A percentile compares a stretch with the other conserved stretches of the same genome.
phyloP scores from a whole-genome alignment of 2,797 vertebrate genomes.

The Capromys pilorides region DNA sequence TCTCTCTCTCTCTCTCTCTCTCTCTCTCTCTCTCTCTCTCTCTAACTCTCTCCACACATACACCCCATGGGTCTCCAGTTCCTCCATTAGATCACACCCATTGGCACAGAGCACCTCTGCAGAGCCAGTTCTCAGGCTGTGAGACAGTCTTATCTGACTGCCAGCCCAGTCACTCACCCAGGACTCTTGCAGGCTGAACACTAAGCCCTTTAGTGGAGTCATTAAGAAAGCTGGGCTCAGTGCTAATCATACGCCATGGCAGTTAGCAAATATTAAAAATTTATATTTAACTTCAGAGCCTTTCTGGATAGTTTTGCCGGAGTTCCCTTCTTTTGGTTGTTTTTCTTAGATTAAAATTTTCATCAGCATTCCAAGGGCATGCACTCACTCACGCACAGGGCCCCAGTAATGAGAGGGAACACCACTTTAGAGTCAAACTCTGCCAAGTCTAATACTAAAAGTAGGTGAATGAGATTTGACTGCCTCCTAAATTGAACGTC shows the following conservation, averaged over 20 bases:
- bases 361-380: slow-evolving; percentile 72
- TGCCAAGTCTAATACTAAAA: slow-evolving; percentile 77
- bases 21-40: neutral
- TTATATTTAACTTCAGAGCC: slow-evolving; percentile 59
- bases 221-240: neutral
- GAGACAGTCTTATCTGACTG: neutral
- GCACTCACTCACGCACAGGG: slow-evolving; percentile 52
- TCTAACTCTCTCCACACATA: neutral
- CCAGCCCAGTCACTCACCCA: neutral
- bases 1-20: neutral
- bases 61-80: neutral
- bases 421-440: slow-evolving; percentile 60
- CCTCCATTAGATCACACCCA: neutral
- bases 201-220: neutral
- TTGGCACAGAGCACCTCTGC: neutral
- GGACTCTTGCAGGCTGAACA: neutral
- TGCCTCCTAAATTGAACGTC: slow-evolving; percentile 76
- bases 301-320: slow-evolving; percentile 54
- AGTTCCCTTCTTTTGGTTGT: slow-evolving; percentile 44
- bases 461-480: slow-evolving; percentile 80
- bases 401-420: slow-evolving; percentile 54
- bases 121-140: neutral
- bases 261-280: slow-evolving; percentile 52
- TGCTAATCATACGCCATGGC: neutral
- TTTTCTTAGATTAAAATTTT: slow-evolving; percentile 71